phyloP scores from a whole-genome alignment of 2,888 invertebrate species.

The Platerodrilus igneus region DNA sequence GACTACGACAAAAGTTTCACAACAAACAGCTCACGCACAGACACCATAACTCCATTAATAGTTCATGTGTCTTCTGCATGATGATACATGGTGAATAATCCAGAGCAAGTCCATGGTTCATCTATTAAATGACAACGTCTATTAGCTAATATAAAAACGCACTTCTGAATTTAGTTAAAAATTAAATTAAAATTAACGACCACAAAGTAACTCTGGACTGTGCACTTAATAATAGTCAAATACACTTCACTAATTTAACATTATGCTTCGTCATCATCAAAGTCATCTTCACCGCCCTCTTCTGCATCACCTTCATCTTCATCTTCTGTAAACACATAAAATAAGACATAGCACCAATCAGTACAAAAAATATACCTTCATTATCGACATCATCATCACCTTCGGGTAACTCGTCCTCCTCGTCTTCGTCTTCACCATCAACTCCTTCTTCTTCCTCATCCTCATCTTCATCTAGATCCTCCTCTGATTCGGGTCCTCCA shows the following conservation, averaged over 20 bases:
- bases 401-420: conserved; percentile 48
- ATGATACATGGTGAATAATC: conserved; percentile 21
- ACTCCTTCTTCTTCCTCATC: conserved; percentile 56
- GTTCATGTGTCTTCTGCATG: conserved; percentile 24
- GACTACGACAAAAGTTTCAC: conserved; percentile 27
- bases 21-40: conserved; percentile 25
- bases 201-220: conserved; percentile 44
- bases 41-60: conserved; percentile 20
- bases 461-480: conserved; percentile 58
- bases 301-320: conserved; percentile 48
- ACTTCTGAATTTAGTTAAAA: conserved; percentile 31
- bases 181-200: conserved; percentile 29
- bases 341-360: conserved; percentile 12
- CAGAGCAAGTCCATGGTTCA: conserved; percentile 23
- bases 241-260: conserved; percentile 39
- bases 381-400: conserved; percentile 49
- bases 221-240: conserved; percentile 38
- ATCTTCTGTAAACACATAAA: no score
- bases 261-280: conserved; percentile 50
- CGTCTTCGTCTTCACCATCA: conserved; percentile 47
- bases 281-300: conserved; percentile 46
- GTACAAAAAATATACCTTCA: conserved; percentile 40
- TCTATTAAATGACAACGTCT: conserved; percentile 14
- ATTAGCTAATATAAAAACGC: conserved; percentile 30
- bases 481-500: conserved; percentile 62